Conservation (phyloP, 2,113 vertebrate genomes). For the Brachionichthys hirsutus region DNA sequence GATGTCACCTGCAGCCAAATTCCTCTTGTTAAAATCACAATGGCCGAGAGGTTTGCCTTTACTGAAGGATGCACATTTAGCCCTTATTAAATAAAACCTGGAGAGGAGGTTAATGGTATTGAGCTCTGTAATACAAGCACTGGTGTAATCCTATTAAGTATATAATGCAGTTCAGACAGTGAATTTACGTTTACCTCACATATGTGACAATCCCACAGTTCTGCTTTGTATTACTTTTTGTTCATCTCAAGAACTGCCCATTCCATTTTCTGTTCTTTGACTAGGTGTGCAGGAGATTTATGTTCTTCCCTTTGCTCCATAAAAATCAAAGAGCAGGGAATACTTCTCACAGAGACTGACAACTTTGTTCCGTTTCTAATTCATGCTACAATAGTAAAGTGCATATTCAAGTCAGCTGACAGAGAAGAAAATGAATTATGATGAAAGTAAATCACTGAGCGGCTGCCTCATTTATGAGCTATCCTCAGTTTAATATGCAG, state of each 20-base stretch:
- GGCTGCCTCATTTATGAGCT: slow-evolving; percentile 6
- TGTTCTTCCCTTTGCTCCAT: slow-evolving; percentile 31
- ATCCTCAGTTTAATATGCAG: slow-evolving; percentile 11
- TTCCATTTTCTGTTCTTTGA: slow-evolving; percentile 30
- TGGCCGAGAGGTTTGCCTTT: slow-evolving; percentile 44
- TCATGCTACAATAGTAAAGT: slow-evolving; percentile 19
- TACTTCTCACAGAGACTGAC: slow-evolving; percentile 29
- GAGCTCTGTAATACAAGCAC: slow-evolving; percentile 29
- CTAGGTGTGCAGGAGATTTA: slow-evolving; percentile 40
- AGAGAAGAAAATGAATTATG: slow-evolving; percentile 32
- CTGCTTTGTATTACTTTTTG: no score
- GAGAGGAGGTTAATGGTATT: slow-evolving; percentile 53
- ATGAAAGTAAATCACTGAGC: slow-evolving; percentile 29
- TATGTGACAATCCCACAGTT: no score
- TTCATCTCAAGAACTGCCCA: slow-evolving; percentile 12
- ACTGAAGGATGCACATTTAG: slow-evolving; percentile 43
- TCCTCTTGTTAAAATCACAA: slow-evolving; percentile 70
- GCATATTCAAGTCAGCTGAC: slow-evolving; percentile 7
- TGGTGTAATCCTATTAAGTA: slow-evolving; percentile 56
- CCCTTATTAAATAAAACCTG: slow-evolving; percentile 50
- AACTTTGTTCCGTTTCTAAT: slow-evolving; percentile 43
- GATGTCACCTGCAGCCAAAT: slow-evolving; percentile 54
- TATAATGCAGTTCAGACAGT: no score
- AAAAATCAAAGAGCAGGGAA: slow-evolving; percentile 39
- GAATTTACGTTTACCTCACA: no score